Evolutionary conservation across 2,113 vertebrate genomes (phyloP).

Genomic region (Grus americana): DNA sequence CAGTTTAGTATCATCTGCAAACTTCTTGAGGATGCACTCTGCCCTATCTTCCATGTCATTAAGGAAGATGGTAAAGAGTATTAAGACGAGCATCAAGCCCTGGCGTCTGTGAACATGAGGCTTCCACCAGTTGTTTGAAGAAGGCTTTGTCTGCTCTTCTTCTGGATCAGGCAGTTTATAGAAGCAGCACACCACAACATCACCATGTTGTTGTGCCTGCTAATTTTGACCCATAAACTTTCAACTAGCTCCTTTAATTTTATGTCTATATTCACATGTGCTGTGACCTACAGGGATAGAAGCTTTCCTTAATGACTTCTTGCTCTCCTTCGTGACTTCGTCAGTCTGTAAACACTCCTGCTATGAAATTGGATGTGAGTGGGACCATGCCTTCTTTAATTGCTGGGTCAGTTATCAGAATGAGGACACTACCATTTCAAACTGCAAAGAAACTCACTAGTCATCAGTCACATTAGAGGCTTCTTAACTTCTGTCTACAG

Average conservation of each 20-base stretch:
- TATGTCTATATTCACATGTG: background rate
- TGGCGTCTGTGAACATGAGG: background rate
- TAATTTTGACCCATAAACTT: background rate
- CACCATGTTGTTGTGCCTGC: background rate
- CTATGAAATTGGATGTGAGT: background rate
- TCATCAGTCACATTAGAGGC: background rate
- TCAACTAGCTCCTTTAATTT: background rate
- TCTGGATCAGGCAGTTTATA: background rate
- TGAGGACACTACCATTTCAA: background rate
- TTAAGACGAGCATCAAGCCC: background rate
- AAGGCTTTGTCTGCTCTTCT: background rate
- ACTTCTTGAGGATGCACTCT: background rate
- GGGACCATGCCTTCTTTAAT: background rate
- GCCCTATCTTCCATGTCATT: background rate
- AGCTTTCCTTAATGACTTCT: background rate
- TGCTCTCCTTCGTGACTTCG: background rate
- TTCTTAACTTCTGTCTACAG: background rate
- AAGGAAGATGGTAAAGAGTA: background rate
- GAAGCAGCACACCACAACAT: background rate
- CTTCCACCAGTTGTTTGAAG: background rate
- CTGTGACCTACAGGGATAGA: background rate
- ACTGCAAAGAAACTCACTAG: background rate
- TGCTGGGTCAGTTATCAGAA: background rate
- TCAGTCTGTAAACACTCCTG: background rate
- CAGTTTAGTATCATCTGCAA: background rate